These are phyloP conservation scores for Ariopsis seemanni DNA, from an alignment of 2,113 vertebrate genomes.

Conservation along the genomic window DNA sequence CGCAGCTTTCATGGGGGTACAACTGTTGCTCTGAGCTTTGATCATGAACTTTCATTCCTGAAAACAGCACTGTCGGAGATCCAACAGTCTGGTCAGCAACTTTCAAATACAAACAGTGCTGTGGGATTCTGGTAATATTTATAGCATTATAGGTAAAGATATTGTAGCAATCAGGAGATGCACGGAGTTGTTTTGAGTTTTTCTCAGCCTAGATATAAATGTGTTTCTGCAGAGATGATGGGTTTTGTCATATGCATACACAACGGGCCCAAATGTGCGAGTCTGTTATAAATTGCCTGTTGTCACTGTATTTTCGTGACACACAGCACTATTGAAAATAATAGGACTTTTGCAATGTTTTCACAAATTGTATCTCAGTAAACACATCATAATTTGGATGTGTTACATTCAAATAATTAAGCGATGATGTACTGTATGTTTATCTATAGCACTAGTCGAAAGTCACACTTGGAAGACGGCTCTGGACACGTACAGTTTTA, in stretches of 20 bases:
- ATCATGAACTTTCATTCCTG: constrained; percentile 34
- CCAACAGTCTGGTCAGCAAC: constrained; percentile 12
- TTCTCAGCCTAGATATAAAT: background rate
- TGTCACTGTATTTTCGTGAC: background rate
- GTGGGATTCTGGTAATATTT: constrained; percentile 10
- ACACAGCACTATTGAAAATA: background rate
- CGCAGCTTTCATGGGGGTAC: constrained; percentile 4
- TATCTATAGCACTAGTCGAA: no score
- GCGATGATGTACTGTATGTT: background rate
- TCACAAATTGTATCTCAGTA: background rate
- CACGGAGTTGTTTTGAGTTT: background rate
- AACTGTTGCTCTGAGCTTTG: constrained; percentile 40
- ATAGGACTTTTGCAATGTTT: background rate
- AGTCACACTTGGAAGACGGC: no score
- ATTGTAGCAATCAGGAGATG: no score
- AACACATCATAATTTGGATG: background rate
- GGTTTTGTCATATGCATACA: background rate
- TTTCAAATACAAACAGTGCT: constrained; percentile 12
- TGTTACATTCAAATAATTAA: background rate
- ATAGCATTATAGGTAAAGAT: background rate
- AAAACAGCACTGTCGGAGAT: constrained; percentile 16
- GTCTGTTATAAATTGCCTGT: background rate
- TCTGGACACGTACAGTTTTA: no score
- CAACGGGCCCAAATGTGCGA: background rate
- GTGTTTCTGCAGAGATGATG: background rate